Percentiles rank a stretch among this genome's conserved stretches.
These are phyloP conservation scores for Microctonus brassicae DNA, from an alignment of 2,888 invertebrate genomes.

Conservation along the genomic window DNA sequence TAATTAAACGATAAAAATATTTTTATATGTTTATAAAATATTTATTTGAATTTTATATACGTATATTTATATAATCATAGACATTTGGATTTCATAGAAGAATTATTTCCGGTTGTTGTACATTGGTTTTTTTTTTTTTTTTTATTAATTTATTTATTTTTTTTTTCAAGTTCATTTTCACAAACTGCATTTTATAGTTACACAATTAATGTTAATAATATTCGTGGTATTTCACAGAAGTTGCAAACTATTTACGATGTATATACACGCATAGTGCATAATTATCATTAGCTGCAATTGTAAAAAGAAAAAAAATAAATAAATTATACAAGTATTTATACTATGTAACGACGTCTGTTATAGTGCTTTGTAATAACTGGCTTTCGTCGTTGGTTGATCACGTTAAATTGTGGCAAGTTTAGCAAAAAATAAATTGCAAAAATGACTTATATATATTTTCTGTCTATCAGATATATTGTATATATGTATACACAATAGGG, in stretches of 20 bases:
- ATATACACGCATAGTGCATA: constrained; percentile 40
- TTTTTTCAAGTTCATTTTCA: not conserved
- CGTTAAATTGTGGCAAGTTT: constrained; percentile 6
- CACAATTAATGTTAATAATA: not conserved
- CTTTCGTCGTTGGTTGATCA: constrained; percentile 36
- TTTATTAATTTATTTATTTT: constrained; percentile 12
- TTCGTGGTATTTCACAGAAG: not conserved
- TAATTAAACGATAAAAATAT: not conserved
- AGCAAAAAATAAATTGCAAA: constrained; percentile 6
- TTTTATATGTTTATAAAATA: not conserved
- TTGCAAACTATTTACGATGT: not conserved
- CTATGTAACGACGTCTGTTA: constrained; percentile 23
- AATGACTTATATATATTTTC: constrained; percentile 39
- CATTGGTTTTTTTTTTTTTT: not conserved
- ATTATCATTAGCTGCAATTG: constrained; percentile 56
- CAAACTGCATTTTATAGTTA: not conserved
- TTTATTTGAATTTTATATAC: not conserved
- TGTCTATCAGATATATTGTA: constrained; percentile 34
- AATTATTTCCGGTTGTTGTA: not conserved
- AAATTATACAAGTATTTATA: not conserved
- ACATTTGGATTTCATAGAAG: not conserved
- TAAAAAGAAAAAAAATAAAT: too few species aligned
- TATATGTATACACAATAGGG: not conserved
- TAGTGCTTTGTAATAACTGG: constrained; percentile 44
- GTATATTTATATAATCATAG: not conserved